Evolutionary conservation across 2,113 vertebrate genomes (phyloP).

Genomic region (Fregetta grallaria): DNA sequence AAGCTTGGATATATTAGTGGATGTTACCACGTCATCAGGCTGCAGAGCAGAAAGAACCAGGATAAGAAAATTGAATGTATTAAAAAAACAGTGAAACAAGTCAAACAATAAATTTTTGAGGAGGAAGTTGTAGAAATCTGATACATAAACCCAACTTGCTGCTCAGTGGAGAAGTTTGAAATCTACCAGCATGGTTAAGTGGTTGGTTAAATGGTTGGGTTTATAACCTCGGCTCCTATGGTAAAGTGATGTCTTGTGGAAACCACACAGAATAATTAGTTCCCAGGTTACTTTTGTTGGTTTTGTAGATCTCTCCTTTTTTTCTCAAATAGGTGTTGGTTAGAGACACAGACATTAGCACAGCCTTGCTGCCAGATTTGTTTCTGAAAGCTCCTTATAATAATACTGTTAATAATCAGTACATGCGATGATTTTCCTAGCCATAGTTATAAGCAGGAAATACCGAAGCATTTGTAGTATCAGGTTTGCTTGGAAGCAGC

Average conservation of each 20-base stretch:
- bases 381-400: neutral
- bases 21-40: neutral
- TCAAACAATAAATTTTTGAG: neutral
- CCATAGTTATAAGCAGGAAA: neutral
- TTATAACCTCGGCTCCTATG: neutral
- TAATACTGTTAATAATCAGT: neutral
- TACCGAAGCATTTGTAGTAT: neutral
- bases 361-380: neutral
- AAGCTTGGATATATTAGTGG: neutral
- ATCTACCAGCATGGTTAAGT: neutral
- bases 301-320: neutral
- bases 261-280: neutral
- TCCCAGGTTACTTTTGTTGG: neutral
- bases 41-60: neutral
- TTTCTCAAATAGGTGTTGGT: neutral
- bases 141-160: neutral
- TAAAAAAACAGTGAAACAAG: neutral
- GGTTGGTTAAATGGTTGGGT: neutral
- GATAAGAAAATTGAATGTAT: neutral
- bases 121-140: neutral
- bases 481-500: neutral
- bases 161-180: neutral
- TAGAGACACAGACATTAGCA: neutral
- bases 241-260: neutral
- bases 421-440: neutral